Evolutionary conservation across 2,888 invertebrate species (phyloP).

Genomic region (Apantesis nais): DNA sequence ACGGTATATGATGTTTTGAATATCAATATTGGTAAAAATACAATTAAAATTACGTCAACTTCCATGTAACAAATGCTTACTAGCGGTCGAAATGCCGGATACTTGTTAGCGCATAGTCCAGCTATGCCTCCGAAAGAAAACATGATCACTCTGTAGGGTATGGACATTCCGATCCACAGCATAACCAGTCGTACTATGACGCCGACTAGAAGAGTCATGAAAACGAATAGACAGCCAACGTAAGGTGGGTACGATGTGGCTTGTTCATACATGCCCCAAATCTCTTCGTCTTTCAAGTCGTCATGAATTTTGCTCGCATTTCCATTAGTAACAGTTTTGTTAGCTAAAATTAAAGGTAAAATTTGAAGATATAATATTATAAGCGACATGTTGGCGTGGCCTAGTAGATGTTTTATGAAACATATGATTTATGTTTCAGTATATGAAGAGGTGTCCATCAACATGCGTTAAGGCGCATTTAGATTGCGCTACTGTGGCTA

Average conservation of each 20-base stretch:
- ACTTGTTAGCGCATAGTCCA: slow-evolving; percentile 68
- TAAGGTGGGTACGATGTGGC: slow-evolving; percentile 64
- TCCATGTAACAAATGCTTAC: slow-evolving; percentile 70
- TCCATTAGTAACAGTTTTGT: not conserved
- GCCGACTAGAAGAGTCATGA: slow-evolving; percentile 65
- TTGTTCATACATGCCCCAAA: slow-evolving; percentile 46
- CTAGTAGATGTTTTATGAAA: slow-evolving; percentile 39
- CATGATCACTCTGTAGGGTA: slow-evolving; percentile 76
- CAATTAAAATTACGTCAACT: slow-evolving; percentile 63
- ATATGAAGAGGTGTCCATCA: not conserved
- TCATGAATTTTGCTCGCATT: not conserved
- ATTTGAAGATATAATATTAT: slow-evolving; percentile 27
- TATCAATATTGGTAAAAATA: slow-evolving; percentile 69
- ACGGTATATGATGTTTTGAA: slow-evolving; percentile 75
- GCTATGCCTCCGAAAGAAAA: slow-evolving; percentile 70
- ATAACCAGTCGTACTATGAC: slow-evolving; percentile 68
- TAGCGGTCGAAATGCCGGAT: slow-evolving; percentile 66
- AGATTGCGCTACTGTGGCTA: too few species aligned
- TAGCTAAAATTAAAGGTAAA: slow-evolving; percentile 15
- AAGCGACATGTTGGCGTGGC: slow-evolving; percentile 48
- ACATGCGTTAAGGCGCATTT: too few species aligned
- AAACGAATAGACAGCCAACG: slow-evolving; percentile 68
- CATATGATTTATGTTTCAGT: not conserved
- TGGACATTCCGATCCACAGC: slow-evolving; percentile 65
- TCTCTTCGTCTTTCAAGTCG: not conserved